A percentile compares a stretch with the other conserved stretches of the same genome.
These are phyloP conservation scores for Muraenolepis orangiensis DNA, from an alignment of 2,797 vertebrate species.

Conservation along the genomic window DNA sequence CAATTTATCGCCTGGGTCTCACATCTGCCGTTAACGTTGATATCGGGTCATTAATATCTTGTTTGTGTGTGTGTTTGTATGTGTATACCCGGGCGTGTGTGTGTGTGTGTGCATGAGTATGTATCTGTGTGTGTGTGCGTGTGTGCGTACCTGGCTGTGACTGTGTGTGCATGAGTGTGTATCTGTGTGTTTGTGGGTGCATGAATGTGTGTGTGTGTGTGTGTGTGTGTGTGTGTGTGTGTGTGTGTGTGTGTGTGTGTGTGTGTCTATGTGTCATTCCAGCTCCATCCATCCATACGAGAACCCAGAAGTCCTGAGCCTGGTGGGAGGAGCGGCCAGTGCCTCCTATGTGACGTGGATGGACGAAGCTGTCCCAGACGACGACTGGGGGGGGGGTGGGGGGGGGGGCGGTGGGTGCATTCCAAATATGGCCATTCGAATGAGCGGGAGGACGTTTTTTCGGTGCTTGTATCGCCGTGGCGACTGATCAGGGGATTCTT, in stretches of 20 bases:
- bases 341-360: slow-evolving; percentile 79
- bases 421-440: neutral
- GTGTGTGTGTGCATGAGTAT: slow-evolving; percentile 7
- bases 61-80: too few relatives aligned
- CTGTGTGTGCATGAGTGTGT: slow-evolving; percentile 15
- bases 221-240: slow-evolving; percentile 7
- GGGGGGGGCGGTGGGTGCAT: neutral
- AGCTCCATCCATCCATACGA: slow-evolving; percentile 86
- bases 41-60: too few relatives aligned
- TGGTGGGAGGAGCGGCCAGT: slow-evolving; percentile 79
- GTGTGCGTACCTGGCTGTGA: neutral
- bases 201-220: neutral
- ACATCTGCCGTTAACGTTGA: too few relatives aligned
- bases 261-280: slow-evolving; percentile 8
- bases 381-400: slow-evolving; percentile 29
- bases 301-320: slow-evolving; percentile 82
- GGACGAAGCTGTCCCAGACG: slow-evolving; percentile 74
- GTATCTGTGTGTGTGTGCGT: neutral
- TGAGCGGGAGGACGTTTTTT: neutral
- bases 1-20: too few relatives aligned
- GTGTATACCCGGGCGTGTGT: too few relatives aligned
- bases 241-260: slow-evolving; percentile 3
- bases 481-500: neutral
- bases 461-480: neutral
- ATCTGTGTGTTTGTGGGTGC: neutral